phyloP scores from a whole-genome alignment of 2,113 vertebrate genomes.

The Numenius arquata region DNA sequence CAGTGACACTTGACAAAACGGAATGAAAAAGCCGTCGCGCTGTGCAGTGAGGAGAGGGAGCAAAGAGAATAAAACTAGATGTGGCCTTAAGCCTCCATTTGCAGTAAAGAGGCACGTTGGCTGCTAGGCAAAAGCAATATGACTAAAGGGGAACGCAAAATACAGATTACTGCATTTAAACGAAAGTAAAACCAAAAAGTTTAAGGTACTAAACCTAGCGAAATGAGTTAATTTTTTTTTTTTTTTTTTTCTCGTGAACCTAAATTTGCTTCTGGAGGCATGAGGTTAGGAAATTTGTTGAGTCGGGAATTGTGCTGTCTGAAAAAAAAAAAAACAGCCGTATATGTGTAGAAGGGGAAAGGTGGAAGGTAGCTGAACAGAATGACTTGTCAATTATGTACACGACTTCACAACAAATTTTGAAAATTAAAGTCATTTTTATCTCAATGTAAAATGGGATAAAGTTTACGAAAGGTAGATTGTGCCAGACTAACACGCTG shows the following conservation, averaged over 20 bases:
- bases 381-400: background rate
- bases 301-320: background rate
- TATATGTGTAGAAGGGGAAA: background rate
- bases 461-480: background rate
- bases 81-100: background rate
- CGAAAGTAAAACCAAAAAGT: background rate
- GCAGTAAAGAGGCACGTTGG: background rate
- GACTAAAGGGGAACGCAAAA: background rate
- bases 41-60: background rate
- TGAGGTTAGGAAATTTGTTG: background rate
- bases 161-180: background rate
- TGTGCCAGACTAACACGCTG: background rate
- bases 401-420: background rate
- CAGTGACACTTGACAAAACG: background rate
- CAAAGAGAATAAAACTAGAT: background rate
- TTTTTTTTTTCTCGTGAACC: background rate
- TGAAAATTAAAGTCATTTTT: background rate
- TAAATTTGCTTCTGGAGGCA: background rate
- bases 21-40: rapidly evolving
- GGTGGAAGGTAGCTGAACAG: background rate
- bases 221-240: background rate
- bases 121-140: background rate
- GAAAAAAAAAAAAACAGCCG: background rate
- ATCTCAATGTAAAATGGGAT: background rate
- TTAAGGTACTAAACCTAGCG: background rate